phyloP scores from a whole-genome alignment of 2,113 vertebrate genomes.

The Aix galericulata region DNA sequence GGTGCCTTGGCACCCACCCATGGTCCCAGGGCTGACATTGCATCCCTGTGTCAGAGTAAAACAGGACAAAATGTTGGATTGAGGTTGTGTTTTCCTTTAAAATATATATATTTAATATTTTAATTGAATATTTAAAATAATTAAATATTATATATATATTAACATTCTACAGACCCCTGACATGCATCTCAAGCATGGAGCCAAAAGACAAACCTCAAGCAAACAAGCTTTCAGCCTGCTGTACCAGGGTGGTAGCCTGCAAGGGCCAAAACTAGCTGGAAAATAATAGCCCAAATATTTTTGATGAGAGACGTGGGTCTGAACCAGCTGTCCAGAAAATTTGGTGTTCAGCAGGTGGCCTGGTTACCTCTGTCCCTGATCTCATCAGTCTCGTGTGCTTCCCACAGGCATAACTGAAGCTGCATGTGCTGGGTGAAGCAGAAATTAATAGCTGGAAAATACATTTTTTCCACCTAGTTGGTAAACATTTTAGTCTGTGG shows the following conservation, averaged over 20 bases:
- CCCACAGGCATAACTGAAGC: not conserved
- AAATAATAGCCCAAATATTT: not conserved
- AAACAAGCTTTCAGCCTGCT: not conserved
- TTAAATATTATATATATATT: too few species aligned
- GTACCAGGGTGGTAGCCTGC: not conserved
- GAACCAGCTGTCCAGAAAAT: not conserved
- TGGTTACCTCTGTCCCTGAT: not conserved
- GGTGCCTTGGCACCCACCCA: not conserved
- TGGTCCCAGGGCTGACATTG: not conserved
- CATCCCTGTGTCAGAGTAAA: not conserved
- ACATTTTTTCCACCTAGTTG: not conserved
- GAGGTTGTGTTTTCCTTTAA: too few species aligned
- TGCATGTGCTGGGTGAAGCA: not conserved
- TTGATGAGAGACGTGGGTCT: not conserved
- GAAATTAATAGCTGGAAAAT: not conserved
- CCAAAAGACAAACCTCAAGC: not conserved
- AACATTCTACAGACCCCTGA: not conserved
- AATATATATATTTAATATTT: too few species aligned
- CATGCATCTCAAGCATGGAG: not conserved
- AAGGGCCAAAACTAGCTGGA: not conserved
- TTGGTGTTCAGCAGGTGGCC: not conserved
- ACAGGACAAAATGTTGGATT: not conserved
- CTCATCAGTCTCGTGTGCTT: fast-evolving
- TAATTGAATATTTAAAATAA: too few species aligned
- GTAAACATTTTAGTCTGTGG: not conserved